Evolutionary conservation across 2,888 invertebrate genomes (phyloP).

Genomic region (Busseola fusca): DNA sequence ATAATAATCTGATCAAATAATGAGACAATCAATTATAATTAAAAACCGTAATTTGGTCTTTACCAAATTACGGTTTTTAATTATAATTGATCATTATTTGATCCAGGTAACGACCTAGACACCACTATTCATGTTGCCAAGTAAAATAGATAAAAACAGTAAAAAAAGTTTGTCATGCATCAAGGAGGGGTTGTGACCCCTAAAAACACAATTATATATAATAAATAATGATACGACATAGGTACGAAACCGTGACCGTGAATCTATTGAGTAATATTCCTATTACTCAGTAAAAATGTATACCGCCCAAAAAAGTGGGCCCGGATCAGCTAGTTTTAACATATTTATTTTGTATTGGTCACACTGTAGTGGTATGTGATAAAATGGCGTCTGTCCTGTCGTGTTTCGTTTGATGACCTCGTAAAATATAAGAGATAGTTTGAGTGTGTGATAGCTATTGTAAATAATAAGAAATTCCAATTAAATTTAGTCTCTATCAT

Average conservation of each 20-base stretch:
- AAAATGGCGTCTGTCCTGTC: conserved; percentile 81
- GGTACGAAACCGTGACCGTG: too few relatives aligned
- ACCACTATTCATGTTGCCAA: not conserved
- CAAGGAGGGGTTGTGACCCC: not conserved
- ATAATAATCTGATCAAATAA: not conserved
- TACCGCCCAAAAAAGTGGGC: too few relatives aligned
- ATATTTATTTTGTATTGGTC: conserved; percentile 53
- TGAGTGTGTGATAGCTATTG: conserved; percentile 48
- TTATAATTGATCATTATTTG: too few relatives aligned
- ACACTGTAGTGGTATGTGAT: conserved; percentile 73
- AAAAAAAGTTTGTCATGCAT: not conserved
- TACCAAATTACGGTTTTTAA: too few relatives aligned
- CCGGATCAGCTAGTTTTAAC: not conserved
- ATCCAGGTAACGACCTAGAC: too few relatives aligned
- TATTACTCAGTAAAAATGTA: too few relatives aligned
- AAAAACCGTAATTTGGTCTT: not conserved
- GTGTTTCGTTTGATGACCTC: conserved; percentile 75
- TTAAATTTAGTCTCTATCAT: conserved; percentile 48
- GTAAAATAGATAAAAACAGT: not conserved
- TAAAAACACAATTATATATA: not conserved
- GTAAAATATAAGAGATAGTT: conserved; percentile 65
- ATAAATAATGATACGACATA: too few relatives aligned
- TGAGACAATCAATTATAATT: not conserved
- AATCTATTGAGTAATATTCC: too few relatives aligned
- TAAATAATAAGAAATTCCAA: conserved; percentile 48